These are phyloP conservation scores for Aricia artaxerxes DNA, from an alignment of 2,888 invertebrate species.

Conservation along the genomic window DNA sequence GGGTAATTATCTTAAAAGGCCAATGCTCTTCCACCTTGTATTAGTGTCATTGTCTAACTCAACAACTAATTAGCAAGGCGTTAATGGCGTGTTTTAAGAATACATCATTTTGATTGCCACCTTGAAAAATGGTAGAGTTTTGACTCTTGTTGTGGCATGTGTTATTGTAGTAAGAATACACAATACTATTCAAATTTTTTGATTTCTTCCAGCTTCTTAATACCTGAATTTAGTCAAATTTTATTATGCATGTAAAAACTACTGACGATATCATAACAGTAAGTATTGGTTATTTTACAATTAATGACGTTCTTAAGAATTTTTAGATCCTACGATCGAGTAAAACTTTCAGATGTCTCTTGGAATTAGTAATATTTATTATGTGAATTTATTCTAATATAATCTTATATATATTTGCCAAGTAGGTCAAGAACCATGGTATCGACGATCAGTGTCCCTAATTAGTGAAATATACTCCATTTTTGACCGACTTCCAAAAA, in stretches of 20 bases:
- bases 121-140: neutral
- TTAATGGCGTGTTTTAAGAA: neutral
- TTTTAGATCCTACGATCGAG: neutral
- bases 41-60: neutral
- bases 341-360: neutral
- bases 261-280: neutral
- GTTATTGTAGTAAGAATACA: too few species aligned
- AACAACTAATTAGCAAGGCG: neutral
- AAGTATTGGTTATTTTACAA: neutral
- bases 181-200: too few species aligned
- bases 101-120: neutral
- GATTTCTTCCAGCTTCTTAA: too few species aligned
- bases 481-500: neutral
- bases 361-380: neutral
- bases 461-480: neutral
- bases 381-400: neutral
- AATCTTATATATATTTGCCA: neutral
- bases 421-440: neutral
- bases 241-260: too few species aligned
- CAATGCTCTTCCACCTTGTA: slow-evolving; percentile 10
- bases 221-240: too few species aligned
- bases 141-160: neutral
- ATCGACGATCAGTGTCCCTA: slow-evolving; percentile 8
- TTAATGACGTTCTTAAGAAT: neutral
- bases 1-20: neutral